A percentile compares a stretch with the other conserved stretches of the same genome.
These are phyloP conservation scores for Enteromius argenteus DNA, from an alignment of 2,797 vertebrate species.

Conservation along the genomic window DNA sequence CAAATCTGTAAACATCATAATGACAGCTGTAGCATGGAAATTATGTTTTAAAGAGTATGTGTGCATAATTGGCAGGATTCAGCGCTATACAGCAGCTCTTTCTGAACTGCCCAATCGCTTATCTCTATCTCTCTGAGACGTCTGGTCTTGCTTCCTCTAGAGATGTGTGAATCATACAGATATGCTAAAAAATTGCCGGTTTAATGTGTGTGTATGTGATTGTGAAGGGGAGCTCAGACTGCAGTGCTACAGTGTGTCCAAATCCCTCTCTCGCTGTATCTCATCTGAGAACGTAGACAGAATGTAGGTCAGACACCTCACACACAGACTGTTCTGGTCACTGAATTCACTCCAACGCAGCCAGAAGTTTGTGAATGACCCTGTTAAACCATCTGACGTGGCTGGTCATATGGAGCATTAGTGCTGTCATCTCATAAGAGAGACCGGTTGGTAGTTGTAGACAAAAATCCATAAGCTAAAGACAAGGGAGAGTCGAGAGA, in stretches of 20 bases:
- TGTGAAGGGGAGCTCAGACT: slow-evolving; percentile 8
- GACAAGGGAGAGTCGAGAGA: neutral
- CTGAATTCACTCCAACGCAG: slow-evolving; percentile 36
- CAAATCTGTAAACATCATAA: neutral
- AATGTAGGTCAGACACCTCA: slow-evolving; percentile 65
- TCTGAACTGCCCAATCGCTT: neutral
- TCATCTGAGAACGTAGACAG: slow-evolving; percentile 32
- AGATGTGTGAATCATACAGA: slow-evolving; percentile 40
- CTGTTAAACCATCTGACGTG: slow-evolving; percentile 20
- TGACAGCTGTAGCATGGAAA: neutral
- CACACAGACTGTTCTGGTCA: slow-evolving; percentile 14
- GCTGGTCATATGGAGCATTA: slow-evolving; percentile 1
- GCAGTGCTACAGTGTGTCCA: slow-evolving; percentile 39
- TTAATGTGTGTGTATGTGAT: neutral
- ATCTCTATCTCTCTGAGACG: slow-evolving; percentile 17
- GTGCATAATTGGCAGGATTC: neutral
- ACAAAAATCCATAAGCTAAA: neutral
- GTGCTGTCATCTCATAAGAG: neutral
- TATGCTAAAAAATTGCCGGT: neutral
- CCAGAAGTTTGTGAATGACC: slow-evolving; percentile 41
- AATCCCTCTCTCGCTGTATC: slow-evolving; percentile 56
- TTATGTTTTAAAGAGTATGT: neutral
- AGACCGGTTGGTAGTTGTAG: neutral
- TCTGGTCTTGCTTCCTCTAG: slow-evolving; percentile 19
- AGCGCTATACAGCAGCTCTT: neutral